Percentiles rank a stretch among this genome's conserved stretches.
Evolutionary conservation across 2,888 invertebrate genomes (phyloP).

Genomic region (Scaptomyza polygonia): DNA sequence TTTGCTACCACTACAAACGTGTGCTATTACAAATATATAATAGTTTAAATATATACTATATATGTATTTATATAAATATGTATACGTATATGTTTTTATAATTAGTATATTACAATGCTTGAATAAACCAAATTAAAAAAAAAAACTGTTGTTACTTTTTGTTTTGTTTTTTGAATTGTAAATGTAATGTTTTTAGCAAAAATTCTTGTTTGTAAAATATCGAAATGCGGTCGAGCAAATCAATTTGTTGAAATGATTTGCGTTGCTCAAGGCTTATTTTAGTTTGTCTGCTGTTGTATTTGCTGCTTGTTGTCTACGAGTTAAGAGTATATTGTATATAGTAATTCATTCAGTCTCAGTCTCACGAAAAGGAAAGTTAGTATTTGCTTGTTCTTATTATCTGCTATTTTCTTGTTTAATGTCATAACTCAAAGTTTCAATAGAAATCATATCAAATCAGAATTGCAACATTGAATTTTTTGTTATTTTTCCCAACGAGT

Average conservation of each 20-base stretch:
- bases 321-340: constrained; percentile 64
- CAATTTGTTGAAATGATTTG: constrained; percentile 28
- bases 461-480: background rate
- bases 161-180: constrained; percentile 14
- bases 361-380: constrained; percentile 77
- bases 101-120: constrained; percentile 64
- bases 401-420: background rate
- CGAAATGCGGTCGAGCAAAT: constrained; percentile 49
- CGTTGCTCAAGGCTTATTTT: constrained; percentile 11
- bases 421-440: background rate
- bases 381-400: constrained; percentile 40
- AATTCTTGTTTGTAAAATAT: constrained; percentile 48
- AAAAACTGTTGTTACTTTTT: constrained; percentile 9
- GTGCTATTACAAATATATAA: constrained; percentile 60
- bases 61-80: constrained; percentile 26
- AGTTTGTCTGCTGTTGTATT: background rate
- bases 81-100: constrained; percentile 35
- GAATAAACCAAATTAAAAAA: constrained; percentile 38
- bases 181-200: constrained; percentile 36
- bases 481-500: background rate
- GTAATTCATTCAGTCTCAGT: constrained; percentile 73
- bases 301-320: constrained; percentile 12
- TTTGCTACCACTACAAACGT: constrained; percentile 60
- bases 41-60: constrained; percentile 40
- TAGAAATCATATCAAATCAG: constrained; percentile 11